Base-by-base conservation (phyloP, 2,888 invertebrate genomes). In the Rutpela maculata region DNA sequence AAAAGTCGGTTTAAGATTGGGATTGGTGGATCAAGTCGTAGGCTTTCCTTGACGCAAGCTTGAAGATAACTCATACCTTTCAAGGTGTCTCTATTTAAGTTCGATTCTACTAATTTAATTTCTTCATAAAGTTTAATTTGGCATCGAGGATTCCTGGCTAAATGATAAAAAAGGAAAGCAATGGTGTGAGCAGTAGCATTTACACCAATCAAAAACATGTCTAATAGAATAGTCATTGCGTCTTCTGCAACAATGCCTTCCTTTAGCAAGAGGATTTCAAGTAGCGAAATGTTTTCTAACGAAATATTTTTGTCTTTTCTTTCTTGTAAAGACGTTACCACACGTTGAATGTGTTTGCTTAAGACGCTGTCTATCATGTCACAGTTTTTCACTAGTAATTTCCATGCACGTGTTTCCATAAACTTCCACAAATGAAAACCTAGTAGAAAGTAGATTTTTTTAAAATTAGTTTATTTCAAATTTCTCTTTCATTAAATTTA, bases 401-500 rank as follows among this genome's bases (percentile, higher is more conserved):
- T 91, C 91, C 92, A 92, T 15, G 92, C 89, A 0, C 93, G 93
- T 0, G 94, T 94, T 17, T 92, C 89, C 57, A 93, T 88, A 66
- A 94, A 89, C 84, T 93, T 92, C 94, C 94, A 94, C 22, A 93
- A 85, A 74, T 93, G 94, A 69, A 94, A 88, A 0, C 94, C 94
- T 50, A 65, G 6, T 65, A n/a, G 50, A 56, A 22, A 75, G 59
- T 63, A 62, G n/a, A n/a, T 18, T n/a, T 50, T 50, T 50, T n/a
- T n/a, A 15, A 0, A 35, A 9, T 35, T 0, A 35, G 31, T 6
- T 35, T 35, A 35, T 9, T 35, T 35, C 2, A 35, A 7, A 4
- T 35, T 35, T 35, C 9, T 35, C 7, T 6, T 9, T 9, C 7
- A 35, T 35, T 35, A 35, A 35, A 35, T 35, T 35, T 35, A 35